Base-by-base conservation (phyloP, 1,140 invertebrate genomes). In the Glossosoma conforme region DNA sequence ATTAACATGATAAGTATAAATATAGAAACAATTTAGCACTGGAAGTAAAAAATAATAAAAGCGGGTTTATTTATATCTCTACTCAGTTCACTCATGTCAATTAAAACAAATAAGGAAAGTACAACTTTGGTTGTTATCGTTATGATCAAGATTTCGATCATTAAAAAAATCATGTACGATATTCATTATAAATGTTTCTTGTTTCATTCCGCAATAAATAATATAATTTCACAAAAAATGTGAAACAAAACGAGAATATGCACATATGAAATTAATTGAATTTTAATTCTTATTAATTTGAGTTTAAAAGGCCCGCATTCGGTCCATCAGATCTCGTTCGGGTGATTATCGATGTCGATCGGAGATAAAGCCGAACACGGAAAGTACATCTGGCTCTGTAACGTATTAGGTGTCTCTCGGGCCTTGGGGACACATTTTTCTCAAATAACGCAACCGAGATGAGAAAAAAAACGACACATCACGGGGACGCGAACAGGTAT, bases 301-400 rank as follows among this genome's bases (percentile, higher is more conserved):
- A 28, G n/a, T 8, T 28, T 10, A 38, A 38, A 21, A 38, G 19
- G 22, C 44, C 13, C 19, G 14, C 42, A 15, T 28, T 18, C 22
- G 17, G 33, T 45, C 53, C 47, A 50, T 49, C 50, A 52, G 45
- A 53, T 53, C 50, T 52, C 50, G 55, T 50, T 57, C 45, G 38
- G 50, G 50, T 47, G 55, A 57, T 57, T 53, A 53, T 53, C 50
- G 43, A 43, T 50, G 45, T 53, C 44, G n/a, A n/a, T n/a, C n/a
- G n/a, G n/a, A 57, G 55, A 57, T 57, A 57, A 46, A 30, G 15
- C 33, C 32, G 44, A 53, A 57, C 55, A 57, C 38, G 55, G 42
- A 53, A 53, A 57, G 45, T 48, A 57, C 55, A 57, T 57, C 53
- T 37, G 46, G 50, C 40, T 45, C 42, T 36, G 55, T 38, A 43